Conservation (phyloP, 1,140 invertebrate species). For the Pteromalus puparum region DNA sequence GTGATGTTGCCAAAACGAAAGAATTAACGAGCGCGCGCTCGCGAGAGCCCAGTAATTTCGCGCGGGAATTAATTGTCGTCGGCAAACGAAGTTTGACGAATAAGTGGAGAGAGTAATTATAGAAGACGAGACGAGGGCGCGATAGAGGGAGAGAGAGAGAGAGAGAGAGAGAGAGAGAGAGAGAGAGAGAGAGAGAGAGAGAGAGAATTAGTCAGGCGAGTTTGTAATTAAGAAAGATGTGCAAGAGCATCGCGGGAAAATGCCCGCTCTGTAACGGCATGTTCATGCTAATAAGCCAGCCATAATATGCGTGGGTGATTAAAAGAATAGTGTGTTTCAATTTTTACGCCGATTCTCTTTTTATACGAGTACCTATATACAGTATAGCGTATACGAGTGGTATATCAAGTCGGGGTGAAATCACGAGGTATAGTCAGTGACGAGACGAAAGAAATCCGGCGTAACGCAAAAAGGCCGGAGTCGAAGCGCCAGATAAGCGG, state of each 20-base stretch:
- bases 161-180: neutral
- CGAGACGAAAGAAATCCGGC: too few species aligned
- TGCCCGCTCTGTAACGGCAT: neutral
- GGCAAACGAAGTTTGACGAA: conserved; percentile 23
- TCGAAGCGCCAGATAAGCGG: neutral
- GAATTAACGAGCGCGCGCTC: neutral
- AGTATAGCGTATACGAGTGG: too few species aligned
- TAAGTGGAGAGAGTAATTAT: conserved; percentile 26
- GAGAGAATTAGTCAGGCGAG: conserved; percentile 30
- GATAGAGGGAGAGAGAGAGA: neutral
- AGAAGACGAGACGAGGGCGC: neutral
- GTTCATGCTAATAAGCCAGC: conserved; percentile 8
- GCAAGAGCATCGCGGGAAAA: neutral
- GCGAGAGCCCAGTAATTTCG: neutral
- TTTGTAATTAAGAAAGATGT: conserved; percentile 43
- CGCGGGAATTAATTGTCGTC: conserved; percentile 24
- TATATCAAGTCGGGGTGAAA: neutral
- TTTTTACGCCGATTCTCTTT: neutral
- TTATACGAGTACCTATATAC: too few species aligned
- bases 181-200: neutral
- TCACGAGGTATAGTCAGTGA: neutral
- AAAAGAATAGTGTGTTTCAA: neutral
- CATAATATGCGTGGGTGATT: neutral
- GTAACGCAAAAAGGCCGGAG: neutral
- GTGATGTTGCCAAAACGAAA: neutral